A percentile compares a stretch with the other conserved stretches of the same genome.
phyloP scores from a whole-genome alignment of 2,797 vertebrate species.

The Muscicapa striata region DNA sequence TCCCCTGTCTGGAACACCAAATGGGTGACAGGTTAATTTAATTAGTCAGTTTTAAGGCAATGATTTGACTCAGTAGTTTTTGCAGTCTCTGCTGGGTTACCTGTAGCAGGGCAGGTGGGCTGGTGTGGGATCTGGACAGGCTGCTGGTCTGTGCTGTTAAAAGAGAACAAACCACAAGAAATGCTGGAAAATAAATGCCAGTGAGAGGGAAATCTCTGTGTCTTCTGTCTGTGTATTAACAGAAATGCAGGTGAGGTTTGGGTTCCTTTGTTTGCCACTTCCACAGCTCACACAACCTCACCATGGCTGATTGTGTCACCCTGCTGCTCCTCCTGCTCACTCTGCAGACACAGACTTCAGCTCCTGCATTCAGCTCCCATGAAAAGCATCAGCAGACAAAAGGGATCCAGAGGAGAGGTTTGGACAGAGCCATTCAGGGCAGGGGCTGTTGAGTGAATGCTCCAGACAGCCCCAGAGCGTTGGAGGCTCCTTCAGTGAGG shows the following conservation, averaged over 20 bases:
- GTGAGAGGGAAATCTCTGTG: neutral
- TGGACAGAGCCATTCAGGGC: slow-evolving; percentile 18
- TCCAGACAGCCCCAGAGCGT: neutral
- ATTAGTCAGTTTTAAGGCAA: neutral
- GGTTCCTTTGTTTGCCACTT: neutral
- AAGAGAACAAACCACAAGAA: neutral
- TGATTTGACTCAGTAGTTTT: neutral
- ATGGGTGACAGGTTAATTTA: neutral
- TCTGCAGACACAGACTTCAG: neutral
- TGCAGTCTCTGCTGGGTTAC: neutral
- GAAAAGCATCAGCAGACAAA: slow-evolving; percentile 11
- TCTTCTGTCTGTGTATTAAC: neutral
- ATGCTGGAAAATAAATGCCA: neutral
- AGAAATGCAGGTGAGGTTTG: neutral
- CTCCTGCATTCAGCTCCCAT: neutral
- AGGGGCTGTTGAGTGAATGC: neutral
- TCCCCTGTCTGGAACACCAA: neutral
- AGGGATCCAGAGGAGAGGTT: slow-evolving; percentile 33
- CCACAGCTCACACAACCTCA: neutral
- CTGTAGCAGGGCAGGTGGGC: neutral
- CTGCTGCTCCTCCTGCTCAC: neutral
- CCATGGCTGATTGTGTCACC: neutral
- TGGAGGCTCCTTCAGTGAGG: neutral
- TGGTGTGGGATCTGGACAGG: neutral
- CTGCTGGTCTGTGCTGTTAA: neutral